Evolutionary conservation across 2,888 invertebrate species (phyloP).

Genomic region (Drosophila fungiperda): DNA sequence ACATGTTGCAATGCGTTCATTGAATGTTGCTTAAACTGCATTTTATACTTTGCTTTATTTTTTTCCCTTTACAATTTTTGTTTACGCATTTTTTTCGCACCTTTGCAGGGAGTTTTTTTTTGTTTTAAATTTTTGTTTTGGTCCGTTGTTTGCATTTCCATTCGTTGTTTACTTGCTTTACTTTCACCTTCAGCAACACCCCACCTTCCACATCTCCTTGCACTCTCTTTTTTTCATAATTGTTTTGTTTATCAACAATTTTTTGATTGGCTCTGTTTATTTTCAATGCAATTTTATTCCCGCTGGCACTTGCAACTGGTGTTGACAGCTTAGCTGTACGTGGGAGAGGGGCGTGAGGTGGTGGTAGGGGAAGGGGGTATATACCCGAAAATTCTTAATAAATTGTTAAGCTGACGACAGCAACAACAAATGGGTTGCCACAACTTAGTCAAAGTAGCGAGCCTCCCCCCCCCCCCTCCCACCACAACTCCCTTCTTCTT

Average conservation of each 20-base stretch:
- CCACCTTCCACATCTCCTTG: not conserved
- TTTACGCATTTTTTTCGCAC: conserved; percentile 73
- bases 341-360: not conserved
- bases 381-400: conserved; percentile 56
- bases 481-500: conserved; percentile 13
- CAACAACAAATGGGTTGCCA: conserved; percentile 32
- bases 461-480: not conserved
- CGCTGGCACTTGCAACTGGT: conserved; percentile 41
- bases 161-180: conserved; percentile 52
- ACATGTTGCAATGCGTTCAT: conserved; percentile 37
- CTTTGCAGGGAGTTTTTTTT: conserved; percentile 26
- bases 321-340: conserved; percentile 45
- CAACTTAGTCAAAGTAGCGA: conserved; percentile 64
- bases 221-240: not conserved
- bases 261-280: conserved; percentile 58
- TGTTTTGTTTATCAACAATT: conserved; percentile 78
- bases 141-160: conserved; percentile 3
- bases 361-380: not conserved
- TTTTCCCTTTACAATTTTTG: conserved; percentile 30
- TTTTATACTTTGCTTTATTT: conserved; percentile 6
- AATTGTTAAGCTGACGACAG: conserved; percentile 59
- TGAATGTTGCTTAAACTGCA: conserved; percentile 41
- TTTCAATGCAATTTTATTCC: conserved; percentile 69
- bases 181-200: conserved; percentile 56
- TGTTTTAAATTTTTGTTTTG: not conserved